Evolutionary conservation across 2,797 vertebrate genomes (phyloP).

Genomic region (Liparis tanakae): DNA sequence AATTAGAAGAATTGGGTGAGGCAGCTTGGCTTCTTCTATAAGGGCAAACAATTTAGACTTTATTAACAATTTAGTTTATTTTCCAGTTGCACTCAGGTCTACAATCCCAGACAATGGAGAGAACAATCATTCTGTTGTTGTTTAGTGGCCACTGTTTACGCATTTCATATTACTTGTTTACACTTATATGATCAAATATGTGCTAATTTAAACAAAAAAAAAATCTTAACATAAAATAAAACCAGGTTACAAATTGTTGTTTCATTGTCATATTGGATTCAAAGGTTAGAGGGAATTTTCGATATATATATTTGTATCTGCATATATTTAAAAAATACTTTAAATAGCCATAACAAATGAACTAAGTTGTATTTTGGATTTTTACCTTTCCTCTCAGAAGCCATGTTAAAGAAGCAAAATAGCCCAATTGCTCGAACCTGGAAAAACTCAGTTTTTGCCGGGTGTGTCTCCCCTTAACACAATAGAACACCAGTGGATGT

Average conservation of each 20-base stretch:
- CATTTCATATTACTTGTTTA: not conserved
- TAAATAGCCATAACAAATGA: too few relatives aligned
- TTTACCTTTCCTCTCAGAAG: not conserved
- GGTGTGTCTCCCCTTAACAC: not conserved
- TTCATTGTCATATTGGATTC: not conserved
- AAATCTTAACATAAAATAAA: not conserved
- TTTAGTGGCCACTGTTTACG: not conserved
- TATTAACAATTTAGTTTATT: constrained; percentile 31
- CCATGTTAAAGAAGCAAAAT: not conserved
- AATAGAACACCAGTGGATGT: not conserved
- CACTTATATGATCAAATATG: not conserved
- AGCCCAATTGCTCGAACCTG: not conserved
- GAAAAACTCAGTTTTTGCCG: not conserved
- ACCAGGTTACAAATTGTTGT: not conserved
- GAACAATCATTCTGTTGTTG: not conserved
- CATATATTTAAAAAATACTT: not conserved
- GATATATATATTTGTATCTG: not conserved
- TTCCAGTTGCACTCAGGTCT: constrained; percentile 5
- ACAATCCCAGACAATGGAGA: too few relatives aligned
- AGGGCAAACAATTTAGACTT: constrained; percentile 12
- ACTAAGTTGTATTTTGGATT: not conserved
- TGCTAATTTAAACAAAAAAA: not conserved
- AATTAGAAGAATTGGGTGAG: constrained; percentile 38
- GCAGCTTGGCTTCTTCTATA: constrained; percentile 7
- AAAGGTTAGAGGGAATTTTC: not conserved